phyloP scores from a whole-genome alignment of 1,140 invertebrate species.

The Helicoverpa zea region DNA sequence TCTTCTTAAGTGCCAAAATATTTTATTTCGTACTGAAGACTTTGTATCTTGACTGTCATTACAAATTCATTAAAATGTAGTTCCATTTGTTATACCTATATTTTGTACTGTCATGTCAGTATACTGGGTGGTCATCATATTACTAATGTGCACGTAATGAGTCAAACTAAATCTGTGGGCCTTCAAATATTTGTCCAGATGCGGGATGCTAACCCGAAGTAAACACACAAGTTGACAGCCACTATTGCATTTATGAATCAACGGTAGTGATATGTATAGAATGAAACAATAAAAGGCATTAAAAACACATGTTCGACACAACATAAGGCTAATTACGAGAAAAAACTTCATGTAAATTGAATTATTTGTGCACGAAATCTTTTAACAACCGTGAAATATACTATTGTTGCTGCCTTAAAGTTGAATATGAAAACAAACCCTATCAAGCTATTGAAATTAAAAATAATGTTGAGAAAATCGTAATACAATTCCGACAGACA shows the following conservation, averaged over 20 bases:
- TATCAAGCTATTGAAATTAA: no score
- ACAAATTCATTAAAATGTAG: neutral
- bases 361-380: no score
- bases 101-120: neutral
- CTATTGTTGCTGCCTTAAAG: no score
- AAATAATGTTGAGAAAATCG: no score
- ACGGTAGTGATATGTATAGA: neutral
- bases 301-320: no score
- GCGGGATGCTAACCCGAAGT: neutral
- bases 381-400: no score
- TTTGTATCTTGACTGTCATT: slow-evolving; percentile 33
- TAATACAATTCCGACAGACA: no score
- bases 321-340: no score
- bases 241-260: no score
- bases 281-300: neutral
- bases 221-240: neutral
- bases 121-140: neutral
- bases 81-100: neutral
- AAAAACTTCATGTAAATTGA: no score
- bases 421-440: no score
- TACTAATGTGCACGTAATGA: neutral
- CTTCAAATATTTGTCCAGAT: neutral
- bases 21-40: slow-evolving; percentile 24
- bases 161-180: neutral
- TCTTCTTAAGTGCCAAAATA: slow-evolving; percentile 57